Evolutionary conservation across 2,888 invertebrate species (phyloP), one percentile per base, ranked within the genome.

Genomic region (Philereme vetulata): DNA sequence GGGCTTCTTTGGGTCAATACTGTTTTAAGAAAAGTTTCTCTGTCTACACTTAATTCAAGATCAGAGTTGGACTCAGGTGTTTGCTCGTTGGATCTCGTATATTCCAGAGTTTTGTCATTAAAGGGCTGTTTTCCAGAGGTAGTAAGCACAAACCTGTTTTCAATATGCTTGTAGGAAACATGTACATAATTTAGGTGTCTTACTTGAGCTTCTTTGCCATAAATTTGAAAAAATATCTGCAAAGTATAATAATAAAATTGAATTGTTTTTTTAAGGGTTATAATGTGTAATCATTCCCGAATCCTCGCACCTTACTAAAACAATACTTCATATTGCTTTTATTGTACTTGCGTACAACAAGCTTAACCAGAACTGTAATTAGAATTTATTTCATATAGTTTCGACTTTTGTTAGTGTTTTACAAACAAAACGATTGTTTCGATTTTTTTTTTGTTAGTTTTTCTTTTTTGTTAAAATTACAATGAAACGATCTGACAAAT

Each of bases 111-210:
- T 49, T 64, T 62, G 42, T 62, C 47, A 5, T 47, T 62, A 51
- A 57, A 50, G 3, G 46, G n/a, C 43, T 49, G 61, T 52, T 70
- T 71, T 62, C 65, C 70, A 9, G 65, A 56, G 36, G 74, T 57
- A 66, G 68, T 74, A 7, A 88, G 65, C 32, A 70, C 62, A 68
- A 81, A 88, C 57, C 71, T 71, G 49, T 72, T 82, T 67, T 85
- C 82, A 66, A 78, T 74, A 64, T 88, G 85, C 59, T 80, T 82
- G 66, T 89, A 85, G 21, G 74, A 67, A 60, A 86, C 64, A 34
- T 80, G 74, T 32, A 82, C 46, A 57, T 76, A 76, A 56, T 74
- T 78, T 8, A 79, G 50, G 51, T 78, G 72, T 50, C 68, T 66
- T 43, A 70, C 4, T 33, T 74, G 40, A 48, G 63, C 51, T 38